phyloP scores from a whole-genome alignment of 2,888 invertebrate species.

The Lithophane leautieri region DNA sequence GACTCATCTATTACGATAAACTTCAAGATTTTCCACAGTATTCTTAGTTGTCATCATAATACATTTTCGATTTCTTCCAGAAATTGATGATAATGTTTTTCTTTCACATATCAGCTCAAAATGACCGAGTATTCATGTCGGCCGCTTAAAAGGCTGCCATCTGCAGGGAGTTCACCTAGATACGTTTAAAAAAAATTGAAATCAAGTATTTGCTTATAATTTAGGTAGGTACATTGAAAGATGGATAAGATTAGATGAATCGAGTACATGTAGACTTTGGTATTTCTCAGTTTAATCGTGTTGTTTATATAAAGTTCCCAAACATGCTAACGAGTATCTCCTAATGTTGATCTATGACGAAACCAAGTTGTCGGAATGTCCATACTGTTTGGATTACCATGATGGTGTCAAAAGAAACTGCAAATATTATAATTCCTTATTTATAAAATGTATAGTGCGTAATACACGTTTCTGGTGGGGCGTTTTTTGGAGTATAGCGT shows the following conservation, averaged over 20 bases:
- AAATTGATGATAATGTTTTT: neutral
- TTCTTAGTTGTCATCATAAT: neutral
- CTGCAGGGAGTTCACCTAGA: neutral
- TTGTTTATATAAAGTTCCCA: slow-evolving; percentile 9
- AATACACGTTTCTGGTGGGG: neutral
- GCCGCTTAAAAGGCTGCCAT: neutral
- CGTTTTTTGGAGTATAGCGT: neutral
- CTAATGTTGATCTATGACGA: slow-evolving; percentile 42
- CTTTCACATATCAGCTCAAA: neutral
- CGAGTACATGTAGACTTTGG: neutral
- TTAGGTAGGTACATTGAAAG: neutral
- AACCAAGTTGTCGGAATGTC: slow-evolving; percentile 32
- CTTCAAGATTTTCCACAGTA: neutral
- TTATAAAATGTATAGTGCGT: neutral
- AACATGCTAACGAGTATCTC: slow-evolving; percentile 33
- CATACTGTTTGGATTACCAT: slow-evolving; percentile 28
- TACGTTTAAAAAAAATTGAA: neutral
- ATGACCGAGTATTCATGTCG: neutral
- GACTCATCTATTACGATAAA: neutral
- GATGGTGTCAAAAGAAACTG: slow-evolving; percentile 37
- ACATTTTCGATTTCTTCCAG: neutral
- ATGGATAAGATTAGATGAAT: neutral
- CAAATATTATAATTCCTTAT: slow-evolving; percentile 43
- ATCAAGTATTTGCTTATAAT: neutral
- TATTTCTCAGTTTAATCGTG: slow-evolving; percentile 6